Evolutionary conservation across 2,113 vertebrate genomes (phyloP).

Genomic region (Channa maculata): DNA sequence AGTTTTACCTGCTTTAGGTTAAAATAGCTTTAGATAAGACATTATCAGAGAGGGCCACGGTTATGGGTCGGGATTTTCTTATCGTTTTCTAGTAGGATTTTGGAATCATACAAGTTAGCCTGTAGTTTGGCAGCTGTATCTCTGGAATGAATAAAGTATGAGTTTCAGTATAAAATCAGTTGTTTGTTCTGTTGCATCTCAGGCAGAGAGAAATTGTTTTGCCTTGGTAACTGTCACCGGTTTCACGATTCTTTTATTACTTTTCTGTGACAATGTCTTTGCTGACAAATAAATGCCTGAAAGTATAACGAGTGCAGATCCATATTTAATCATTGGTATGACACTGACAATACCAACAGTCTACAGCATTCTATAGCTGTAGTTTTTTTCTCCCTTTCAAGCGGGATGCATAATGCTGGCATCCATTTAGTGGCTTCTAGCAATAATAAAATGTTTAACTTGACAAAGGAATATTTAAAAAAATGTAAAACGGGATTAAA

Average conservation of each 20-base stretch:
- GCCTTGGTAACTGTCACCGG: conserved; percentile 55
- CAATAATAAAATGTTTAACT: too few species aligned
- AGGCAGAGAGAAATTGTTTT: conserved; percentile 65
- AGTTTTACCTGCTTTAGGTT: conserved; percentile 44
- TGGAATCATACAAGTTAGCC: conserved; percentile 48
- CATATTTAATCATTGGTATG: conserved; percentile 59
- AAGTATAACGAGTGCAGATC: conserved; percentile 54
- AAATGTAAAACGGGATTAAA: too few species aligned
- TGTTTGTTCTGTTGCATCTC: conserved; percentile 66
- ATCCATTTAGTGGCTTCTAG: too few species aligned
- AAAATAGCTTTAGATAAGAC: conserved; percentile 50
- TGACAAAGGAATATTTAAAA: too few species aligned
- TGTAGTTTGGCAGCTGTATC: conserved; percentile 53
- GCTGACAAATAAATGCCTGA: conserved; percentile 44
- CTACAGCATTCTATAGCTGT: background rate
- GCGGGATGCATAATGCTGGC: too few species aligned
- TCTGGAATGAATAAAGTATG: conserved; percentile 67
- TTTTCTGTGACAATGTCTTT: conserved; percentile 34
- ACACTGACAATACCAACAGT: conserved; percentile 35
- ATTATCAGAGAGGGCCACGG: conserved; percentile 41
- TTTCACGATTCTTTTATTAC: conserved; percentile 57
- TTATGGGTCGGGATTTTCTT: conserved; percentile 46
- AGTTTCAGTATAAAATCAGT: conserved; percentile 61
- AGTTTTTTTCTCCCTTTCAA: background rate
- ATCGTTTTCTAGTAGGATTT: conserved; percentile 62